phyloP scores from a whole-genome alignment of 2,888 invertebrate species.

The Bibio marci region DNA sequence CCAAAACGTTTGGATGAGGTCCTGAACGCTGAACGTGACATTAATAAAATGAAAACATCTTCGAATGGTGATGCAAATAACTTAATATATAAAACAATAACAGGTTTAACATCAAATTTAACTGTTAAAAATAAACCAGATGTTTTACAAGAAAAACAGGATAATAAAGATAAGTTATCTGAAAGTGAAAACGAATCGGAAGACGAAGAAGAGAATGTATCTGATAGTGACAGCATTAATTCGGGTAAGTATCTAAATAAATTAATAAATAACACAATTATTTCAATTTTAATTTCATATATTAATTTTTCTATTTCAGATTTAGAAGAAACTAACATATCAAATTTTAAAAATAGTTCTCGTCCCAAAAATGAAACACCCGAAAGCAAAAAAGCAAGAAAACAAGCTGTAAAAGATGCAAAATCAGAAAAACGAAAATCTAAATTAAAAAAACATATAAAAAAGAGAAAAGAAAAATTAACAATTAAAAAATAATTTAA shows the following conservation, averaged over 20 bases:
- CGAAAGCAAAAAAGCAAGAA: constrained; percentile 66
- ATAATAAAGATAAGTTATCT: constrained; percentile 17
- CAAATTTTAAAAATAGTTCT: constrained; percentile 39
- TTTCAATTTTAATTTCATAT: constrained; percentile 17
- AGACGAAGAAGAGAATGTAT: constrained; percentile 11
- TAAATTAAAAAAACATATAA: constrained; percentile 86
- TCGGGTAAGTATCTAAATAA: no score
- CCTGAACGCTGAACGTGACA: constrained; percentile 71
- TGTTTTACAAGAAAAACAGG: constrained; percentile 29
- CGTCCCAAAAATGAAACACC: constrained; percentile 65
- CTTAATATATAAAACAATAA: constrained; percentile 70
- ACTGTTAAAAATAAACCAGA: constrained; percentile 55
- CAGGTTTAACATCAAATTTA: constrained; percentile 65
- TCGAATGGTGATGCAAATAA: constrained; percentile 54
- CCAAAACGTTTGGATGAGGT: constrained; percentile 86
- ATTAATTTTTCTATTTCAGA: no score
- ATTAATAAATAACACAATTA: constrained; percentile 15
- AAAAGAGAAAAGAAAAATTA: constrained; percentile 68
- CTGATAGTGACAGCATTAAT: constrained; percentile 9
- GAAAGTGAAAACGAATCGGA: constrained; percentile 15
- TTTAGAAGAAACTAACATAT: constrained; percentile 23
- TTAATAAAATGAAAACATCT: constrained; percentile 56
- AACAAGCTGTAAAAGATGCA: constrained; percentile 74
- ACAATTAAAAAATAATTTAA: constrained; percentile 25
- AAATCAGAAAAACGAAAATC: constrained; percentile 75